phyloP scores from a whole-genome alignment of 1,140 invertebrate species.

The Zelostemma sp. region DNA sequence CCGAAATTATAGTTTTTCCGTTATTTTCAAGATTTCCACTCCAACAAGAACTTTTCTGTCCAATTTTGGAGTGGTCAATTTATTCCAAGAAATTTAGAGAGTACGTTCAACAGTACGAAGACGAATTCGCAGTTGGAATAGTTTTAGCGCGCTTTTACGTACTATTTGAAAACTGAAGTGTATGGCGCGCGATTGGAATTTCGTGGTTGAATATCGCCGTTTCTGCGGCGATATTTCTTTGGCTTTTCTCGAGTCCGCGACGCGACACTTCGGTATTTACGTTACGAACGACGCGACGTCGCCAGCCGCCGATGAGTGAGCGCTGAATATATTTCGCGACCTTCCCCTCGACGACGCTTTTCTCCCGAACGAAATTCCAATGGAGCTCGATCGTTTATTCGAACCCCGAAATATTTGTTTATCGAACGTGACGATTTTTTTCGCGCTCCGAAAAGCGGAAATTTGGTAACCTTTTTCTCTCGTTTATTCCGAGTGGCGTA shows the following conservation, averaged over 20 bases:
- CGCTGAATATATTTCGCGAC: slow-evolving; percentile 46
- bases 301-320: slow-evolving; percentile 43
- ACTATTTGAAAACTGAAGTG: no score
- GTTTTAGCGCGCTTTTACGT: no score
- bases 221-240: slow-evolving; percentile 1
- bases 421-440: not conserved
- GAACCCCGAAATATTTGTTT: not conserved
- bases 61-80: no score
- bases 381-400: not conserved
- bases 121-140: no score
- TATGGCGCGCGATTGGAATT: slow-evolving; percentile 4
- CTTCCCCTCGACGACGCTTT: slow-evolving; percentile 21
- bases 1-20: no score
- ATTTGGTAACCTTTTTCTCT: slow-evolving; percentile 16
- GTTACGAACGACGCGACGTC: slow-evolving; percentile 44
- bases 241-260: slow-evolving; percentile 20
- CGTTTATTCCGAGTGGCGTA: slow-evolving; percentile 32
- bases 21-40: no score
- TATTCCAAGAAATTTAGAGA: no score
- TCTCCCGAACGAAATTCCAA: slow-evolving; percentile 10
- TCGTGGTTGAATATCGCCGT: no score
- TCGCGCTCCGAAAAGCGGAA: no score
- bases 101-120: no score
- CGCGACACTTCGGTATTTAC: slow-evolving; percentile 41
- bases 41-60: no score